Evolutionary conservation across 2,113 vertebrate genomes (phyloP).

Genomic region (Alethe castanea): DNA sequence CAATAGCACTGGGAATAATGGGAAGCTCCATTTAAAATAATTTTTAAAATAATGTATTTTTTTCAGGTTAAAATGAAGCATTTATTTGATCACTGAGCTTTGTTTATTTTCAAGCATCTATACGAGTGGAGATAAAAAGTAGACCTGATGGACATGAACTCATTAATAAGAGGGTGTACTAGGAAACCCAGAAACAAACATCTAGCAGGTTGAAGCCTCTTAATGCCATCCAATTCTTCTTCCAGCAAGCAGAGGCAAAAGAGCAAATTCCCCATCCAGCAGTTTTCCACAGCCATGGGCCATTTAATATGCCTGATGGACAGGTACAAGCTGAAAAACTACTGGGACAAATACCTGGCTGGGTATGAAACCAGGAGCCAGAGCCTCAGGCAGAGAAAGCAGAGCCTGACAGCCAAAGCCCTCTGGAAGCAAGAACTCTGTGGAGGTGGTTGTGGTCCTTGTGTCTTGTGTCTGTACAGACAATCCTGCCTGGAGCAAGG

Average conservation of each 20-base stretch:
- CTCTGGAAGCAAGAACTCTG: not conserved
- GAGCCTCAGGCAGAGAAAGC: not conserved
- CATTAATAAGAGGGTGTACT: not conserved
- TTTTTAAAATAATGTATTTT: not conserved
- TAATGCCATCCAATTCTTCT: not conserved
- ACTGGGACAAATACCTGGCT: not conserved
- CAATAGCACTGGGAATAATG: not conserved
- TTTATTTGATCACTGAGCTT: not conserved
- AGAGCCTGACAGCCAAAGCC: not conserved
- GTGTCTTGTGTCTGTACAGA: not conserved
- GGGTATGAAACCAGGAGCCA: not conserved
- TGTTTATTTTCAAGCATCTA: not conserved
- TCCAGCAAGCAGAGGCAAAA: not conserved
- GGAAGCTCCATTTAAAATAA: not conserved
- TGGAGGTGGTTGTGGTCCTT: not conserved
- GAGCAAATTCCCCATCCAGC: not conserved
- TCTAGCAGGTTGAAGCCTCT: not conserved
- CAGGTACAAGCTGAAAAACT: not conserved
- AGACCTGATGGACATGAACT: not conserved
- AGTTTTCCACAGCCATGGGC: not conserved
- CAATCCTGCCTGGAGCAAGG: not conserved
- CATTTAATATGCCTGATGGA: not conserved
- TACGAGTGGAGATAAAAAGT: not conserved
- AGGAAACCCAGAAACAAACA: not conserved
- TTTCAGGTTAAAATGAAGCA: not conserved